Conservation (phyloP, 2,113 vertebrate genomes). For the Cyprinodon variegatus region DNA sequence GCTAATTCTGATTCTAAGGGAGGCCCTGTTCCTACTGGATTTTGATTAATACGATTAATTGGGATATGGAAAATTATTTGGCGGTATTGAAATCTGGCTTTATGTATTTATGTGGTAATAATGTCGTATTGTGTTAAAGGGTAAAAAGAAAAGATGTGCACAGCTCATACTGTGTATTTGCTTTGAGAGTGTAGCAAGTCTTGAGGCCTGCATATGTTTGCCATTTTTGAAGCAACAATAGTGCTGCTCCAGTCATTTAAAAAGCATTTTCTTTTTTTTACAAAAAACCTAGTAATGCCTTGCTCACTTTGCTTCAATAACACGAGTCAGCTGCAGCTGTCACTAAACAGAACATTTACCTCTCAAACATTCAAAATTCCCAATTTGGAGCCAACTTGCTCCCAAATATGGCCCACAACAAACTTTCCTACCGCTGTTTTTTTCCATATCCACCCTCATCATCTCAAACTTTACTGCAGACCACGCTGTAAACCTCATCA, state of each 20-base stretch:
- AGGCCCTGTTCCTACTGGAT: neutral
- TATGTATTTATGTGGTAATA: neutral
- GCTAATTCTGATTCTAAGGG: neutral
- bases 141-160: neutral
- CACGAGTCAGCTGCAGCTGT: slow-evolving; percentile 46
- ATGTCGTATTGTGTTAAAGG: too few species aligned
- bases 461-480: slow-evolving; percentile 26
- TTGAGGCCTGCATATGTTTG: neutral
- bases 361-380: slow-evolving; percentile 55
- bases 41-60: neutral
- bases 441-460: slow-evolving; percentile 52
- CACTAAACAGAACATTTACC: slow-evolving; percentile 60
- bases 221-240: slow-evolving; percentile 23
- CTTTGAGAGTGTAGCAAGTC: neutral
- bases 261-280: slow-evolving; percentile 50
- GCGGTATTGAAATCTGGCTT: neutral
- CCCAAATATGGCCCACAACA: slow-evolving; percentile 36
- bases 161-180: neutral
- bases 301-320: slow-evolving; percentile 58
- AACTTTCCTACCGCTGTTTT: slow-evolving; percentile 43
- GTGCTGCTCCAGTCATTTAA: slow-evolving; percentile 28
- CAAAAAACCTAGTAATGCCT: slow-evolving; percentile 38
- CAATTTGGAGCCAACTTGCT: slow-evolving; percentile 48
- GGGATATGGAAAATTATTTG: neutral
- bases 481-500: slow-evolving; percentile 5